Evolutionary conservation across 2,797 vertebrate species (phyloP), one percentile per base, ranked within the genome.

Genomic region (Hyperoplus immaculatus): DNA sequence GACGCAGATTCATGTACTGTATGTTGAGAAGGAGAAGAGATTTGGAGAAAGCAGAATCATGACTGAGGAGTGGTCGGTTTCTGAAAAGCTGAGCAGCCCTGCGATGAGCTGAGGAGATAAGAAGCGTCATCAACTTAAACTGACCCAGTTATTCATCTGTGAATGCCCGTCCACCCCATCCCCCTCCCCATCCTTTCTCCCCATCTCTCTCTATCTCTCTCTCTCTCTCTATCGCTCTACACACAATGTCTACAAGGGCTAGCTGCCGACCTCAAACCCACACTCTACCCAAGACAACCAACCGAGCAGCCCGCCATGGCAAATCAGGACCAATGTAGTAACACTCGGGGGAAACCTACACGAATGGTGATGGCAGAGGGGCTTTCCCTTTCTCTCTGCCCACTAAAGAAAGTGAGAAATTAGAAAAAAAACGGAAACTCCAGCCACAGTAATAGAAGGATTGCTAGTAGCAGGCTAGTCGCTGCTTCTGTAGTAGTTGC

Each of bases 81-180:
- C 78, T 92, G 84, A 88, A 91, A 88, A 90, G 84, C 88, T 63
- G 68, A 89, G 71, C 77, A 83, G 83, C n/a, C 67, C 78, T 62
- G 73, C 54, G 64, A 92, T 83, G 82, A 93, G 84, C 84, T 78
- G 90, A 91, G 78, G 88, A 83, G 90, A 92, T 93, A 90, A 88
- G 80, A 90, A 87, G 85, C 67, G 67, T 80, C 75, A 76, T 92
- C 86, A 94, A 90, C 85, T 91, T 91, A 89, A 92, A 92, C 72
- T 94, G 94, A 95, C 93, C 94, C 90, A 94, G 92, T 95, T 95
- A 94, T 92, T 94, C 91, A 88, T 75, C 91, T 92, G 92, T 91
- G 88, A 94, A 92, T 86, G 78, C 75, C 43, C 2, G 74, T 83
- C 64, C 53, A 55, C 56, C 82, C 78, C 76, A 12, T n/a, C 57